These are phyloP conservation scores for Ormyrus rosae DNA, from an alignment of 2,888 invertebrate genomes.

Conservation along the genomic window DNA sequence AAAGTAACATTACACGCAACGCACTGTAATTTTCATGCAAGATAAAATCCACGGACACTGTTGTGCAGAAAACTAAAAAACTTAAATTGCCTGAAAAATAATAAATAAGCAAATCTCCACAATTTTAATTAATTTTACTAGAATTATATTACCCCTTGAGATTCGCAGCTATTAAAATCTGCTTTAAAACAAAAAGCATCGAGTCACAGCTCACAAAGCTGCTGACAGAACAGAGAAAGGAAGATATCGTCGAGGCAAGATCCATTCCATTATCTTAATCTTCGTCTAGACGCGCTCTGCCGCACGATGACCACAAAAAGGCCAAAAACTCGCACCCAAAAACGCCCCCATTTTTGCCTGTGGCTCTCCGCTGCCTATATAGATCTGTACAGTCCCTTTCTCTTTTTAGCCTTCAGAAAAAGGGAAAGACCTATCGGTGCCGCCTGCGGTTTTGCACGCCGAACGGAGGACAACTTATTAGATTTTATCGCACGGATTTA, in stretches of 20 bases:
- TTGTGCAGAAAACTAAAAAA: too few relatives aligned
- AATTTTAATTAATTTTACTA: too few relatives aligned
- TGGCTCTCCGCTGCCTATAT: background rate
- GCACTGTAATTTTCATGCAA: conserved; percentile 22
- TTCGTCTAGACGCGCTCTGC: conserved; percentile 35
- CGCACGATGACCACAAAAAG: conserved; percentile 37
- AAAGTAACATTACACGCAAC: background rate
- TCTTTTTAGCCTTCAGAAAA: conserved; percentile 30
- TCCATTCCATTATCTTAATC: conserved; percentile 49
- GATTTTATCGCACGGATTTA: conserved; percentile 39
- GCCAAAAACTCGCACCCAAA: conserved; percentile 36
- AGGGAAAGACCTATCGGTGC: background rate
- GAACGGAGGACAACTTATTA: conserved; percentile 41
- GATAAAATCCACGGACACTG: background rate
- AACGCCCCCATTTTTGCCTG: conserved; percentile 38
- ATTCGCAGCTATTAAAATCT: too few relatives aligned
- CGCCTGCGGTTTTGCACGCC: background rate
- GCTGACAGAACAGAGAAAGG: too few relatives aligned
- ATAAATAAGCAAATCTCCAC: too few relatives aligned
- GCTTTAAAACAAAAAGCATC: too few relatives aligned
- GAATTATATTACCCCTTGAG: too few relatives aligned
- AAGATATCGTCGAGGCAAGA: background rate
- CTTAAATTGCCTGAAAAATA: too few relatives aligned
- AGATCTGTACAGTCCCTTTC: conserved; percentile 17
- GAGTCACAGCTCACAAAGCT: too few relatives aligned